These are phyloP conservation scores for Cryptomyrus ogoouensis DNA, from an alignment of 2,113 vertebrate genomes.

Conservation along the genomic window DNA sequence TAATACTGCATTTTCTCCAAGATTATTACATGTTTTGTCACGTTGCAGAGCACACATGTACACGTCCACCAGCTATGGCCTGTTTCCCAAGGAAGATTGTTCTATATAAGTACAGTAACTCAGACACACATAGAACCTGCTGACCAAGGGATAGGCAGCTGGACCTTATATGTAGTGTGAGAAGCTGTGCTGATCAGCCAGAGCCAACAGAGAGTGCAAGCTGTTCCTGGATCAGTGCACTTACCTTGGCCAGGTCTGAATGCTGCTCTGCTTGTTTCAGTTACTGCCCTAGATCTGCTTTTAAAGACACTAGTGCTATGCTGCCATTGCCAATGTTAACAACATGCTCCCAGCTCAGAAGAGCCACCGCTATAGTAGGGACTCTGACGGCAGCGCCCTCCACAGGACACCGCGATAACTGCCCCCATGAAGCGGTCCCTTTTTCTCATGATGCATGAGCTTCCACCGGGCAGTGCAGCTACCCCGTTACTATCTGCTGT, in stretches of 20 bases:
- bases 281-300: not conserved
- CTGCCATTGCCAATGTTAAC: not conserved
- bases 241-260: not conserved
- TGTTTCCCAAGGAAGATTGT: not conserved
- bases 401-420: not conserved
- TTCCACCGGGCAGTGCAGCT: not conserved
- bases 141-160: not conserved
- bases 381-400: not conserved
- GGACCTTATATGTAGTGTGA: not conserved
- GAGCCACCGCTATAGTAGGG: not conserved
- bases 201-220: not conserved
- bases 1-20: not conserved
- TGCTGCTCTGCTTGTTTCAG: not conserved
- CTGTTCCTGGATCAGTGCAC: not conserved
- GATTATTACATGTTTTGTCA: not conserved
- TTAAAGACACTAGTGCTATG: not conserved
- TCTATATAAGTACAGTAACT: not conserved
- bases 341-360: not conserved
- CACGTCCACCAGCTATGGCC: not conserved
- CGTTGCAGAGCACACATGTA: not conserved
- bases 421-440: not conserved
- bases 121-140: not conserved
- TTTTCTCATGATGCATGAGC: not conserved
- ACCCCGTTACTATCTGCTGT: not conserved
- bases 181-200: not conserved